Conservation (phyloP, 64 coral and sea anemone species). For the Platygyra sinensis region DNA sequence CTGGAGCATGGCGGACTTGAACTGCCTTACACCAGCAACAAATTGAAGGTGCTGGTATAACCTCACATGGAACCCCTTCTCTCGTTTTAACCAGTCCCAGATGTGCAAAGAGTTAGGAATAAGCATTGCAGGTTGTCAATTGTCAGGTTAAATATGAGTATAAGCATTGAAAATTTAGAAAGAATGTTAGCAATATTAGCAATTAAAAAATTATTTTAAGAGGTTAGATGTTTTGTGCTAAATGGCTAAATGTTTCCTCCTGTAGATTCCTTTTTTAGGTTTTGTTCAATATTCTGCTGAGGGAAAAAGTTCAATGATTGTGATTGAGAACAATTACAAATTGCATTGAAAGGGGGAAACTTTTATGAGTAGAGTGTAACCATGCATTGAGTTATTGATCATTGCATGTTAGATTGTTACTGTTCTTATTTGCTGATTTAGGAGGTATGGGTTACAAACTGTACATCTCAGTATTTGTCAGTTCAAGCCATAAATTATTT, state of each 20-base stretch:
- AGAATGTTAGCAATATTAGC: not conserved
- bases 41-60: conserved; percentile 14
- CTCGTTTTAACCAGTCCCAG: not conserved
- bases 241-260: not conserved
- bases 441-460: too few relatives aligned
- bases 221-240: not conserved
- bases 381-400: too few relatives aligned
- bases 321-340: not conserved
- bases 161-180: not conserved
- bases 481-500: too few relatives aligned
- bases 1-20: conserved; percentile 14
- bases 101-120: conserved; percentile 32
- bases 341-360: too few relatives aligned
- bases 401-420: too few relatives aligned
- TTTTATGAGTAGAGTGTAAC: too few relatives aligned
- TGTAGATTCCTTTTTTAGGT: not conserved
- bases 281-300: not conserved
- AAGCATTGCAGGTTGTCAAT: conserved; percentile 14
- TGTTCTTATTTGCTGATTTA: too few relatives aligned
- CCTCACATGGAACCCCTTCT: conserved; percentile 39
- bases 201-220: not conserved
- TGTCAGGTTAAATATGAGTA: too few relatives aligned
- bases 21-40: conserved; percentile 13
- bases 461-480: too few relatives aligned
- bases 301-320: not conserved